phyloP scores from a whole-genome alignment of 1,140 invertebrate species.

The Lepidostoma basale region DNA sequence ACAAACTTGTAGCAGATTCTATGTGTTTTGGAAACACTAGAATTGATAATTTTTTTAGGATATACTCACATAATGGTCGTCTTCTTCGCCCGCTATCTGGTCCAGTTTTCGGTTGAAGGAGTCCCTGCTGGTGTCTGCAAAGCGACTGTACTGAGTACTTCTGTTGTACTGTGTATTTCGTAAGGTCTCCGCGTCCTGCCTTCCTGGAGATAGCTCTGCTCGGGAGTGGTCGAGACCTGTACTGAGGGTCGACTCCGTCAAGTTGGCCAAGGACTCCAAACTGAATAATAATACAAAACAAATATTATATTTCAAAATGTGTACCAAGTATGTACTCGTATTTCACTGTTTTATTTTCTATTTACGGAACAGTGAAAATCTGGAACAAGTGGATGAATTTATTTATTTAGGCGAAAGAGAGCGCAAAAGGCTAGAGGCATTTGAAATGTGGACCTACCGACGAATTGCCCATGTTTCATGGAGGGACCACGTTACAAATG shows the following conservation, averaged over 20 bases:
- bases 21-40: no score
- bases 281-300: slow-evolving; percentile 14
- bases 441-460: no score
- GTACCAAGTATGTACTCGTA: background rate
- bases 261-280: slow-evolving; percentile 70
- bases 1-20: no score
- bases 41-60: no score
- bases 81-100: slow-evolving; percentile 50
- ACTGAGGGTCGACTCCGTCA: slow-evolving; percentile 63
- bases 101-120: slow-evolving; percentile 56
- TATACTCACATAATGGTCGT: slow-evolving; percentile 9
- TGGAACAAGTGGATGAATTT: no score
- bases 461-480: no score
- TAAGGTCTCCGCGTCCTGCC: slow-evolving; percentile 63
- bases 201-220: slow-evolving; percentile 42
- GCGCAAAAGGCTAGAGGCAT: no score
- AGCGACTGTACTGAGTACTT: slow-evolving; percentile 47
- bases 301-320: background rate
- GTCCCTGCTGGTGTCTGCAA: slow-evolving; percentile 54
- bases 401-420: no score
- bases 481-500: no score
- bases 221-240: slow-evolving; percentile 54
- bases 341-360: no score
- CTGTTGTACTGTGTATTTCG: slow-evolving; percentile 67
- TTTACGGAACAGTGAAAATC: no score